Evolutionary conservation across 2,113 vertebrate species (phyloP), one percentile per base, ranked within the genome.

Genomic region (Xenopus borealis): DNA sequence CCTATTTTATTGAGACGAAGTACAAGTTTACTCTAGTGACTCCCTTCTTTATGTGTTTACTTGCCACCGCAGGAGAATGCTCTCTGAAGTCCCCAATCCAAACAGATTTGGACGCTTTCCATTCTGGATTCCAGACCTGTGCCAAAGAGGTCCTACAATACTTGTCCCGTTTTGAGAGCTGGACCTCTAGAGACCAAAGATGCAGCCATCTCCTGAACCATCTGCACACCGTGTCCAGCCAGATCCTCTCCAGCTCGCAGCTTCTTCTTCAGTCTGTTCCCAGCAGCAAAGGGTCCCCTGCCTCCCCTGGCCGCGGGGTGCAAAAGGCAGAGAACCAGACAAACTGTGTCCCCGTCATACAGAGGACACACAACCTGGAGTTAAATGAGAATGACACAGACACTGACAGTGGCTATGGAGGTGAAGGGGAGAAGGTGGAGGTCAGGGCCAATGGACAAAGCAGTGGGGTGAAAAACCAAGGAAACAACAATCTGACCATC

Each of bases 331-430:
- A 96, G 85, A 70, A 87, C 55, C 92, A 92, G 18, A 85, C 93
- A 14, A 94, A 95, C 86, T 96, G 96, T n/a, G 96, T 98, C 61
- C 95, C 96, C 0, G 96, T 98, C 85, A 98, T 98, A 78, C 96
- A 95, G 90, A 91, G 95, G 91, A 96, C 94, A 88, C 95, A 95
- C 57, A 85, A 85, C 67, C 85, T 88, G 55, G 96, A 98, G 85
- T 85, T 90, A 20, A 92, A 91, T 50, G 96, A 97, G 83, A 94
- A 93, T 59, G 96, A 98, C 91, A 97, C 96, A 0, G 96, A 98
- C 88, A 98, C 95, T 7, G 96, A 97, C 91, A 98, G 96, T 68
- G 96, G 96, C 75, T 98, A 98, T 64, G 96, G 96, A 1, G 96
- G 96, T 0, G 96, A 97, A 66, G 86, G 89, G 0, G 95, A 96